Percentiles rank a stretch among this genome's conserved stretches.
Conservation (phyloP, 2,888 invertebrate genomes). For the Parascotia fuliginaria region DNA sequence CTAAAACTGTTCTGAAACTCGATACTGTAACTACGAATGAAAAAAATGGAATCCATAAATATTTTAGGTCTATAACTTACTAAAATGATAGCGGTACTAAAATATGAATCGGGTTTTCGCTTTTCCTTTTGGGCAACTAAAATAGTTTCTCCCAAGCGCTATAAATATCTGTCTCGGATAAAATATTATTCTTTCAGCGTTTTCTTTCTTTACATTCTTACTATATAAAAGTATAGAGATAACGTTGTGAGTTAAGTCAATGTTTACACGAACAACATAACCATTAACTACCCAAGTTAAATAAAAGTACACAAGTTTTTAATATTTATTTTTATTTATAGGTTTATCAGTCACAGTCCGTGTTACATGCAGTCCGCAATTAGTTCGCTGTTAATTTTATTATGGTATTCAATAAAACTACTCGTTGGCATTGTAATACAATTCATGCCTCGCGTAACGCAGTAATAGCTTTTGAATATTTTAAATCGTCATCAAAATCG, state of each 20-base stretch:
- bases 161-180: slow-evolving; percentile 35
- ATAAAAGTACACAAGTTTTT: slow-evolving; percentile 23
- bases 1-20: not conserved
- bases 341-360: slow-evolving; percentile 11
- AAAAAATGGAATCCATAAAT: slow-evolving; percentile 1
- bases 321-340: slow-evolving; percentile 28
- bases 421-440: slow-evolving; percentile 29
- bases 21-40: not conserved
- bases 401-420: slow-evolving; percentile 27
- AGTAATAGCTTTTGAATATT: slow-evolving; percentile 25
- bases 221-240: slow-evolving; percentile 31
- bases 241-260: slow-evolving; percentile 40
- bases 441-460: slow-evolving; percentile 17
- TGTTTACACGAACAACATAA: slow-evolving; percentile 40
- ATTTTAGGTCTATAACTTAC: slow-evolving; percentile 7
- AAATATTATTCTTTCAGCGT: slow-evolving; percentile 40
- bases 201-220: slow-evolving; percentile 27
- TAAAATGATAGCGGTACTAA: slow-evolving; percentile 21
- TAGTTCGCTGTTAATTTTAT: slow-evolving; percentile 30
- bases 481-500: slow-evolving; percentile 13
- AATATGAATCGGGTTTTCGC: slow-evolving; percentile 20
- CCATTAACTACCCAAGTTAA: slow-evolving; percentile 26
- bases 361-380: slow-evolving; percentile 22
- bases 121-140: slow-evolving; percentile 27
- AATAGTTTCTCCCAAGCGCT: slow-evolving; percentile 22